Evolutionary conservation across 2,888 invertebrate genomes (phyloP).

Genomic region (Lydus trimaculatus): DNA sequence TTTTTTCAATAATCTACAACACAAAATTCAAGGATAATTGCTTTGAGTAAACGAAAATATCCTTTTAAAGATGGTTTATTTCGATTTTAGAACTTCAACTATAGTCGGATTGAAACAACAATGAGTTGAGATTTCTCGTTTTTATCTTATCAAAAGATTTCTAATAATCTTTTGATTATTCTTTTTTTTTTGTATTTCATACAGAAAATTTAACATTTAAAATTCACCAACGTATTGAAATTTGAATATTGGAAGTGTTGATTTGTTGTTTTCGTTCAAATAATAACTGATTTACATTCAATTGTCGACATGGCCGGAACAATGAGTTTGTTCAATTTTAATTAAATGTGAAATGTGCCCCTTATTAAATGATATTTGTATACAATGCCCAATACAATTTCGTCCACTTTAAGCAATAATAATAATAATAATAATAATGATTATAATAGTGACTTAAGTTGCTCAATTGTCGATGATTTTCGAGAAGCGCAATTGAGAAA

Average conservation of each 20-base stretch:
- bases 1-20: too few relatives aligned
- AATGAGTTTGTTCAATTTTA: neutral
- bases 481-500: neutral
- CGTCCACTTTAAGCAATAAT: conserved; percentile 1
- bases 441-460: neutral
- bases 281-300: neutral
- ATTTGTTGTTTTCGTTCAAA: neutral
- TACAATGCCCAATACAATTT: neutral
- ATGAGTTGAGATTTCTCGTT: too few relatives aligned
- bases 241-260: neutral
- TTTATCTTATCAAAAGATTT: neutral
- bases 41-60: neutral
- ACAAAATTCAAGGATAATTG: neutral
- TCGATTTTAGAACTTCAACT: too few relatives aligned
- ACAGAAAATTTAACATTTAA: neutral
- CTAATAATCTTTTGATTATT: neutral
- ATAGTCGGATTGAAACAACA: too few relatives aligned
- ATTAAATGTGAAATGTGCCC: neutral
- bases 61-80: too few relatives aligned
- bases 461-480: neutral
- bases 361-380: neutral
- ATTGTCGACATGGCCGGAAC: neutral
- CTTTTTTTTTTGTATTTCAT: neutral
- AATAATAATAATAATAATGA: neutral
- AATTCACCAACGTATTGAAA: neutral